Conservation (phyloP, 2,888 invertebrate species). For the Rutpela maculata region DNA sequence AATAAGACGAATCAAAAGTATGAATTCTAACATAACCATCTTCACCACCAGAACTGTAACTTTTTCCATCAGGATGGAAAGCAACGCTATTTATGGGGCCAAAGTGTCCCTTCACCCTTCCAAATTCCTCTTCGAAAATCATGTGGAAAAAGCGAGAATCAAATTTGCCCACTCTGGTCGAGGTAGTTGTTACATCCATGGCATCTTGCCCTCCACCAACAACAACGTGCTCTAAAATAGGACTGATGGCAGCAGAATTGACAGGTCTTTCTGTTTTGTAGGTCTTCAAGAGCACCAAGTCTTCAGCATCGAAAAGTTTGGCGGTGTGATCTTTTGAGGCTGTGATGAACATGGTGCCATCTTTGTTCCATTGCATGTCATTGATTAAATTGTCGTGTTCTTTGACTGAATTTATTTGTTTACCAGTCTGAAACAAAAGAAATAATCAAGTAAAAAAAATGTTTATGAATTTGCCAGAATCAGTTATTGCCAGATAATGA, state of each 20-base stretch:
- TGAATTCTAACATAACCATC: constrained; percentile 98
- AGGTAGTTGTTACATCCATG: constrained; percentile 98
- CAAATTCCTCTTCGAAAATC: constrained; percentile 98
- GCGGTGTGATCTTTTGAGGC: constrained; percentile 98
- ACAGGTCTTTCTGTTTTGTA: constrained; percentile 99
- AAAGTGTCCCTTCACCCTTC: constrained; percentile 98
- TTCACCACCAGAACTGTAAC: constrained; percentile 98
- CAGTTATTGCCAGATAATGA: neutral
- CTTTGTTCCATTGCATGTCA: constrained; percentile 96
- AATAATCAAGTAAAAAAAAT: too few species aligned
- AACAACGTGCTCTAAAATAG: constrained; percentile 96
- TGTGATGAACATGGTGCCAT: constrained; percentile 96
- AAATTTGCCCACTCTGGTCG: constrained; percentile 96
- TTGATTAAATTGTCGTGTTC: constrained; percentile 93
- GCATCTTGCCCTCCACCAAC: constrained; percentile 99
- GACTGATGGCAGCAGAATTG: constrained; percentile 98
- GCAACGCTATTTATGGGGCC: constrained; percentile 99
- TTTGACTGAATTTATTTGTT: constrained; percentile 84
- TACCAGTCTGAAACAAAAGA: constrained; percentile 80
- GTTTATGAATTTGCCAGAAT: too few species aligned
- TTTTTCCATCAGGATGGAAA: constrained; percentile 98
- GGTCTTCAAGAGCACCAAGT: constrained; percentile 91
- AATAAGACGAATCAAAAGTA: constrained; percentile 96
- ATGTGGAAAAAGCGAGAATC: constrained; percentile 95
- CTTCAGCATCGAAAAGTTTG: constrained; percentile 93